Evolutionary conservation across 2,113 vertebrate species (phyloP), one percentile per base, ranked within the genome.

Genomic region (Gadus macrocephalus): DNA sequence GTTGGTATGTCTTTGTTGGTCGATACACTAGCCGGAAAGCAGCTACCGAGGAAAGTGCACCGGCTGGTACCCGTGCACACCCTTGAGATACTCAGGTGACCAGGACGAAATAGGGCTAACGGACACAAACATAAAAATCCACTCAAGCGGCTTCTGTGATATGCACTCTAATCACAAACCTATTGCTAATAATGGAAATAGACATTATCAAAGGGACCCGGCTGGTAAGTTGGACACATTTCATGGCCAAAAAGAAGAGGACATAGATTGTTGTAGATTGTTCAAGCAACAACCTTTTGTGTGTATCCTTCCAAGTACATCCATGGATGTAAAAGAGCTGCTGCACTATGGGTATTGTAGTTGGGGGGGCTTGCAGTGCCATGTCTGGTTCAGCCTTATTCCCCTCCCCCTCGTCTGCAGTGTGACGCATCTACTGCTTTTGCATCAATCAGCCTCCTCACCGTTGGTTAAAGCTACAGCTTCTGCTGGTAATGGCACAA

Each of bases 371-470:
- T 84, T 70, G 27, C 74, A 77, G 83, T 79, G 78, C 78, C 69
- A 76, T 79, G 81, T 71, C 64, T 83, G 71, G 75, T 83, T 83
- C 77, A 79, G 78, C 80, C 78, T 20, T 81, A 76, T 80, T 82
- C 84, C 80, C 83, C 82, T 92, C 91, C 93, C 93, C 91, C 92
- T 88, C 91, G 90, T 94, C 91, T 93, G 91, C 92, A 93, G 92
- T 89, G 92, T 93, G 84, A 93, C 91, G 93, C 93, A 95, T 94
- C 93, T 91, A 92, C 92, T 92, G 89, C 92, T 92, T 92, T 90
- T 82, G 91, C 93, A 93, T 95, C 94, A 94, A 93, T 94, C 94
- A 93, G 93, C 93, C 92, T 89, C 93, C 90, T 93, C 92, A 86
- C 92, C 92, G 91, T 91, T 92, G 89, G 93, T 95, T 92, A 90